phyloP scores from a whole-genome alignment of 2,797 vertebrate species.

The Liparis tanakae region DNA sequence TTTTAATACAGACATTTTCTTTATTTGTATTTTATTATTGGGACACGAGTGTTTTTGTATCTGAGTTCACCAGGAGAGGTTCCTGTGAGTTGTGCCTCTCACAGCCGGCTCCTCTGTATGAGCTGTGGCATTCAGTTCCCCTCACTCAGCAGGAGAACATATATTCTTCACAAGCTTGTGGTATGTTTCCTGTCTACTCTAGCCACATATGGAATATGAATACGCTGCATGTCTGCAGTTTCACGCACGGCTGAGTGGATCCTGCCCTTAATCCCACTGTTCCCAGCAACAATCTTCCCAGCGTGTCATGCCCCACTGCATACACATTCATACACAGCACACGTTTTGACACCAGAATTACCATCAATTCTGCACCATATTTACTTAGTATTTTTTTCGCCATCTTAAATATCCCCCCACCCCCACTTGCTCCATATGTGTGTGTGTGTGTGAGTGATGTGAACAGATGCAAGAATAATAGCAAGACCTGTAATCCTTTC shows the following conservation, averaged over 20 bases:
- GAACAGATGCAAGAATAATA: slow-evolving; percentile 58
- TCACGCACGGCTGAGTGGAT: not conserved
- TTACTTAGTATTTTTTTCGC: not conserved
- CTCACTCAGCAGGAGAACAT: not conserved
- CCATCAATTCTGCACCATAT: not conserved
- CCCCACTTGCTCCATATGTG: not conserved
- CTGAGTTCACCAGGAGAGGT: not conserved
- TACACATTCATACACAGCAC: not conserved
- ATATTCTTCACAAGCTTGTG: not conserved
- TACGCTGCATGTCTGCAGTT: not conserved
- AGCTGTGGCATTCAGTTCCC: not conserved
- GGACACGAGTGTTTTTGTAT: not conserved
- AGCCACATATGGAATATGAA: slow-evolving; percentile 6
- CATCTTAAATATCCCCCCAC: not conserved
- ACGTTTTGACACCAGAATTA: slow-evolving; percentile 5
- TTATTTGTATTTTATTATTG: not conserved
- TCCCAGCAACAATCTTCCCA: not conserved
- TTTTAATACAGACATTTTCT: not conserved
- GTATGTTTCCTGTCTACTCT: not conserved
- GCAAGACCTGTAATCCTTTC: slow-evolving; percentile 59
- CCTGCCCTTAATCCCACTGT: slow-evolving; percentile 1
- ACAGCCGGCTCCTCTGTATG: not conserved
- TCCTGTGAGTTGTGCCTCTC: not conserved
- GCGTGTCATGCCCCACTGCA: not conserved
- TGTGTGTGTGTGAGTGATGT: slow-evolving; percentile 12